These are phyloP conservation scores for Ctenoplectra terminalis DNA, from an alignment of 1,140 invertebrate genomes.

Conservation along the genomic window DNA sequence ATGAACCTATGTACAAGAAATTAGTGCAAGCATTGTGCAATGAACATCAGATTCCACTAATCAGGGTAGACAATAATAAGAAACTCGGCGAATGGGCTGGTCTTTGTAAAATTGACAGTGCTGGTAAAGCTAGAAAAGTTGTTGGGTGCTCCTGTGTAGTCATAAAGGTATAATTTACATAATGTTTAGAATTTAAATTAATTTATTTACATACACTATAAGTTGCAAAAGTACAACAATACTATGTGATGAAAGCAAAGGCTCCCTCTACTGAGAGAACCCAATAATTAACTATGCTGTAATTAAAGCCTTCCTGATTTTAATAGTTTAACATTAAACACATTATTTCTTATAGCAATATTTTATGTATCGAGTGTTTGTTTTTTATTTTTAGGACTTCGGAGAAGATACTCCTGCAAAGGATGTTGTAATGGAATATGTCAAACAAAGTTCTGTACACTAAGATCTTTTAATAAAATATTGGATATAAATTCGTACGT, in stretches of 20 bases:
- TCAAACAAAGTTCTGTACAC: slow-evolving; percentile 86
- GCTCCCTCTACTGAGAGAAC: slow-evolving; percentile 83
- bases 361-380: slow-evolving; percentile 23
- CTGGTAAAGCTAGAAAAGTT: slow-evolving; percentile 99
- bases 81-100: slow-evolving; percentile 99
- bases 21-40: slow-evolving; percentile 99
- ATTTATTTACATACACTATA: background rate
- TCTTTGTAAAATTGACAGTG: slow-evolving; percentile 99
- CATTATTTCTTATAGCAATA: background rate
- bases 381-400: slow-evolving; percentile 89
- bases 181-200: slow-evolving; percentile 11
- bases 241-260: slow-evolving; percentile 79
- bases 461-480: slow-evolving; percentile 79
- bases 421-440: slow-evolving; percentile 96
- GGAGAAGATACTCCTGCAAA: slow-evolving; percentile 97
- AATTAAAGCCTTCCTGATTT: slow-evolving; percentile 74
- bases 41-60: slow-evolving; percentile 98
- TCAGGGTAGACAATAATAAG: slow-evolving; percentile 99
- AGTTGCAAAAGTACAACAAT: background rate
- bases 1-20: slow-evolving; percentile 98
- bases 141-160: slow-evolving; percentile 99
- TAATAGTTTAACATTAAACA: slow-evolving; percentile 26
- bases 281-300: slow-evolving; percentile 78
- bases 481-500: slow-evolving; percentile 61
- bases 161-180: slow-evolving; percentile 88